Evolutionary conservation across 2,888 invertebrate species (phyloP), one percentile per base, ranked within the genome.

Genomic region (Lycophotia porphyrea): DNA sequence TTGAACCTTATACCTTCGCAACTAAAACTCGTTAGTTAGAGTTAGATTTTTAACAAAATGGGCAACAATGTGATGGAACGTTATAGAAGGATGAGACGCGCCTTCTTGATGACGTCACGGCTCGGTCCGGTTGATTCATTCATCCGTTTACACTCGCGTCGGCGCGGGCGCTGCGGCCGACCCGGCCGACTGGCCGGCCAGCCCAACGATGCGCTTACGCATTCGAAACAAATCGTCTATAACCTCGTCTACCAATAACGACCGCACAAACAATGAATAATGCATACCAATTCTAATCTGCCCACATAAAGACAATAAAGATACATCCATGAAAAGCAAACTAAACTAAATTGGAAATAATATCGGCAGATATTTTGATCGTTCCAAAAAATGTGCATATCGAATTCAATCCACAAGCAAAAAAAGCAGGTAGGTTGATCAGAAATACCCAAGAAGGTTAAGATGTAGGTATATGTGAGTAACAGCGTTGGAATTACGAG

Each of bases 101-200:
- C 93, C 94, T 93, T 90, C 81, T 84, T 77, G 89, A 85, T 94
- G 95, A 95, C 95, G 95, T 94, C 94, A 95, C 90, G 78, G 76
- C 71, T 73, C 82, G 85, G 85, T 83, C 84, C 86, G 81, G 88
- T 89, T 95, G 94, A 95, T 91, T 95, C 94, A 95, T 91, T 92
- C 92, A 90, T 89, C 87, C 90, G 88, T 85, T 88, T 90, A 90
- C 86, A 83, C 88, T 88, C 85, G 87, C 86, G 83, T 79, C 82
- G 84, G 68, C 74, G 80, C 72, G 71, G 68, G 81, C 68, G 69
- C 73, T 42, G 36, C 73, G 66, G 74, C 39, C 75, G 78, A n/a
- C 31, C 60, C 31, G 70, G 47, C 63, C 8, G 36, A 36, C 55
- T 74, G 67, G 61, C 75, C 80, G 47, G 58, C 81, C 80, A 82